Evolutionary conservation across 2,888 invertebrate species (phyloP).

Genomic region (Thecocarcelia acutangulata): DNA sequence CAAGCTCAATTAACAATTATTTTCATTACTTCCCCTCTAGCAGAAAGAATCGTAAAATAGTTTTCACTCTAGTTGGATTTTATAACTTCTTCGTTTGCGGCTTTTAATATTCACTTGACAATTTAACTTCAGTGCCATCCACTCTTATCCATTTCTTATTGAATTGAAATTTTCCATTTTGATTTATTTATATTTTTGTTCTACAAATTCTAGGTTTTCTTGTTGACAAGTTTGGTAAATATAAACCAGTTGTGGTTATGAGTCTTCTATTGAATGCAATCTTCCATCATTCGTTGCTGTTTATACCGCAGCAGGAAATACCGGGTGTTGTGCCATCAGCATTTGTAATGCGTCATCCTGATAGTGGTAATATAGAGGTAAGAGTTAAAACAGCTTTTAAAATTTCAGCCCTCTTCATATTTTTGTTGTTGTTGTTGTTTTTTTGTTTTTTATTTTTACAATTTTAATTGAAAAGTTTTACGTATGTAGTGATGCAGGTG

Average conservation of each 20-base stretch:
- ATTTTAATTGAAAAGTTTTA: slow-evolving; percentile 56
- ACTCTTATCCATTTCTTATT: background rate
- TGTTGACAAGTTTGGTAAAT: slow-evolving; percentile 93
- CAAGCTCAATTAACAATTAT: no score
- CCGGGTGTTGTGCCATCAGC: slow-evolving; percentile 89
- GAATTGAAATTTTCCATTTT: background rate
- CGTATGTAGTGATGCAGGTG: slow-evolving; percentile 6
- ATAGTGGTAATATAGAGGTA: slow-evolving; percentile 87
- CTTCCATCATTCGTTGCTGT: slow-evolving; percentile 89
- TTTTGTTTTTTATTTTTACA: background rate
- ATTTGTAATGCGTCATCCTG: slow-evolving; percentile 89
- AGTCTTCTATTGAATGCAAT: slow-evolving; percentile 89
- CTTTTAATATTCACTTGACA: background rate
- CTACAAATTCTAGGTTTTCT: slow-evolving; percentile 85
- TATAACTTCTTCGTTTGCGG: background rate
- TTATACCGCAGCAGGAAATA: slow-evolving; percentile 90
- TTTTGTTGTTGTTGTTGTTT: no score
- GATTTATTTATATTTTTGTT: background rate
- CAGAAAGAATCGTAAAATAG: no score
- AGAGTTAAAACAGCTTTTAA: slow-evolving; percentile 66
- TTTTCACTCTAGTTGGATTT: no score
- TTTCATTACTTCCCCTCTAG: no score
- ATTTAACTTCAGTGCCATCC: background rate
- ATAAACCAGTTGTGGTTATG: slow-evolving; percentile 91
- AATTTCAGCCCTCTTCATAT: background rate